Evolutionary conservation across 2,888 invertebrate species (phyloP).

Genomic region (Hyposoter dolosus): DNA sequence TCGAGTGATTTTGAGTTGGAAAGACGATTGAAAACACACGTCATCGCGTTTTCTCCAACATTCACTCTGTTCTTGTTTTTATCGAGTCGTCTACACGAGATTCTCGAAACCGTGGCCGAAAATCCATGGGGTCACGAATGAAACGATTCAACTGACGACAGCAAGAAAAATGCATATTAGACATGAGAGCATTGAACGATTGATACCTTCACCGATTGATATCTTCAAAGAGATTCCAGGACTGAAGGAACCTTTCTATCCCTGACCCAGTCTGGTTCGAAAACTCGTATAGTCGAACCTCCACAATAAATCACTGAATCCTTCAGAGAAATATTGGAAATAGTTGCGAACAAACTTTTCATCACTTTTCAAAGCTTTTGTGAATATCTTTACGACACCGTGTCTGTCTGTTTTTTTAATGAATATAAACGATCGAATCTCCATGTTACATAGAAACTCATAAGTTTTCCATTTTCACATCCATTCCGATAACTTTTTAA

Average conservation of each 20-base stretch:
- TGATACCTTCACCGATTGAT: conserved; percentile 57
- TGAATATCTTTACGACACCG: not conserved
- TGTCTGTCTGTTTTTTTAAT: not conserved
- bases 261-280: not conserved
- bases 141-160: conserved; percentile 36
- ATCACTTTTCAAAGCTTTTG: not conserved
- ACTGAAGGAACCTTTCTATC: conserved; percentile 50
- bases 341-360: not conserved
- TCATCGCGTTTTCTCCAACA: conserved; percentile 8
- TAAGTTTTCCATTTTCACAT: not conserved
- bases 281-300: not conserved
- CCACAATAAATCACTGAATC: not conserved
- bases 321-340: not conserved
- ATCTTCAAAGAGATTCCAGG: conserved; percentile 72
- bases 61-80: conserved; percentile 3
- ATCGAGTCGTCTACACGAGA: not conserved
- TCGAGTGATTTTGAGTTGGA: not conserved
- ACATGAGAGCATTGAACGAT: not conserved
- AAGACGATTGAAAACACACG: conserved; percentile 33
- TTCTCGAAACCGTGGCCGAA: not conserved
- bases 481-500: not conserved
- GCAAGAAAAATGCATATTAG: conserved; percentile 18
- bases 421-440: not conserved
- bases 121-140: not conserved
- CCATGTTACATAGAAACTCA: not conserved